Percentiles rank a stretch among this genome's conserved stretches.
Evolutionary conservation across 2,888 invertebrate genomes (phyloP).

Genomic region (Stenchaetothrips biformis): DNA sequence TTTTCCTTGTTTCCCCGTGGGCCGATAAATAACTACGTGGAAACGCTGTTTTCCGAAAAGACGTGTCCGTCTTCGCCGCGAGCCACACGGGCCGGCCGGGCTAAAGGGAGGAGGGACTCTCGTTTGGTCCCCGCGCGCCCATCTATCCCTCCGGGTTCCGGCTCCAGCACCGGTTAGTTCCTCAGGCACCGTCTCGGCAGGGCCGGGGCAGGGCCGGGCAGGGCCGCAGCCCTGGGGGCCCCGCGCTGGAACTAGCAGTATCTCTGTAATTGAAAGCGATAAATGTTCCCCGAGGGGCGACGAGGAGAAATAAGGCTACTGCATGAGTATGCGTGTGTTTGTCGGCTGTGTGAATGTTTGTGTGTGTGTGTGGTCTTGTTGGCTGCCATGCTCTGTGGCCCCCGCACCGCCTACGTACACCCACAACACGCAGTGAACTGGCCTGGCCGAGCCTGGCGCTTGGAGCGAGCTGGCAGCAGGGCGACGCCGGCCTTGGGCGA

Average conservation of each 20-base stretch:
- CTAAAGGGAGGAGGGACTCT: not conserved
- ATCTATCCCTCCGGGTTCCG: not conserved
- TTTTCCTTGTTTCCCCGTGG: too few relatives aligned
- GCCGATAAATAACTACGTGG: too few relatives aligned
- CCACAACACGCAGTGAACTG: too few relatives aligned
- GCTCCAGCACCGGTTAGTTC: not conserved
- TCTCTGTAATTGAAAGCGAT: constrained; percentile 18
- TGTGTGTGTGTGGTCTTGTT: too few relatives aligned
- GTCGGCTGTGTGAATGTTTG: too few relatives aligned
- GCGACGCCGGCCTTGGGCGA: too few relatives aligned
- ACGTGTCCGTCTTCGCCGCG: not conserved
- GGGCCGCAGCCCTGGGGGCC: not conserved
- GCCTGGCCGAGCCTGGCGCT: too few relatives aligned
- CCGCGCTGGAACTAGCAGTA: not conserved
- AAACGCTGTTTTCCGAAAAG: not conserved
- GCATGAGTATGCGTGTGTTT: too few relatives aligned
- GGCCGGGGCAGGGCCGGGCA: too few relatives aligned
- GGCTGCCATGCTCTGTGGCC: too few relatives aligned
- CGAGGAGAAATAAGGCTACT: not conserved
- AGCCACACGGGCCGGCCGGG: not conserved
- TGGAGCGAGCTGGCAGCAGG: too few relatives aligned
- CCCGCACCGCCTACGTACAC: too few relatives aligned
- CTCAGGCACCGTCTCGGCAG: not conserved
- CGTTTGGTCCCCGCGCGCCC: not conserved
- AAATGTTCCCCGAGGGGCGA: constrained; percentile 12